A percentile compares a stretch with the other conserved stretches of the same genome.
phyloP scores from a whole-genome alignment of 2,113 vertebrate species.

The Solea solea region DNA sequence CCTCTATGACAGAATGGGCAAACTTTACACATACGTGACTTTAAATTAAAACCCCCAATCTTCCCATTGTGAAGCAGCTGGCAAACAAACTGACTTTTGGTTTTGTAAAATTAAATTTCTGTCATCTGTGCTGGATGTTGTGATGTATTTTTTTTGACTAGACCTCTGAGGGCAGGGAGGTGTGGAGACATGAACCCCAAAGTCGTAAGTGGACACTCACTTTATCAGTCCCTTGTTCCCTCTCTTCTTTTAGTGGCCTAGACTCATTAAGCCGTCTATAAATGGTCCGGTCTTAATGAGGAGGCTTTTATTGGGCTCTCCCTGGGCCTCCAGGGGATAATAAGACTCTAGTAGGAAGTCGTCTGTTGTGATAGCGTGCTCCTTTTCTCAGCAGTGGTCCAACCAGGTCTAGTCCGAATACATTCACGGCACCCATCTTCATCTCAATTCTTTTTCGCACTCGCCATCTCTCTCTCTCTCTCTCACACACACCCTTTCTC shows the following conservation, averaged over 20 bases:
- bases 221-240: conserved; percentile 63
- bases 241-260: conserved; percentile 76
- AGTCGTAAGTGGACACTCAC: conserved; percentile 64
- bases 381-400: conserved; percentile 91
- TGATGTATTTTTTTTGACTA: conserved; percentile 2
- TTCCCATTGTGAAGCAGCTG: background rate
- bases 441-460: conserved; percentile 48
- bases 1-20: too few species aligned
- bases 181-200: conserved; percentile 59
- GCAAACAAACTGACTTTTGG: background rate
- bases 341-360: conserved; percentile 91
- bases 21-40: background rate
- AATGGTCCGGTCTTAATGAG: conserved; percentile 80
- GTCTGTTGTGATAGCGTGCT: conserved; percentile 92
- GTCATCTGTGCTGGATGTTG: conserved; percentile 2
- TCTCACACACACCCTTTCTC: background rate
- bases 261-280: conserved; percentile 82
- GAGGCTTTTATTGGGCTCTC: conserved; percentile 77
- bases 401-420: conserved; percentile 64
- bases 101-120: background rate
- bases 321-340: conserved; percentile 76
- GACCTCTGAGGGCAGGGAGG: conserved; percentile 56
- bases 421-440: conserved; percentile 18
- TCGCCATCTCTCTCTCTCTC: conserved; percentile 18
- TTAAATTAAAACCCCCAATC: background rate